Conservation (phyloP, 2,888 invertebrate genomes). For the Rambutsinella grinnellia region DNA sequence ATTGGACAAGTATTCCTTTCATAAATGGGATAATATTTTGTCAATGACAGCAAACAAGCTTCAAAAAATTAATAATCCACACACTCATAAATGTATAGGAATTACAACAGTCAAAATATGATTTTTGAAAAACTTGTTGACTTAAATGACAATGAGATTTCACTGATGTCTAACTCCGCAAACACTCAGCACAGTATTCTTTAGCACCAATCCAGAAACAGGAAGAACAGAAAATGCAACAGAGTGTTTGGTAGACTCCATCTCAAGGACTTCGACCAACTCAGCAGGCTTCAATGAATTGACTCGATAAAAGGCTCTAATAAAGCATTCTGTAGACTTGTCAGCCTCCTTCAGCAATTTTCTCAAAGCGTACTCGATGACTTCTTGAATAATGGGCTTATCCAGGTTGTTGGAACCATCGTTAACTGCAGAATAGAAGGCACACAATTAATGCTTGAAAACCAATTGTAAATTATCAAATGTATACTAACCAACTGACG, state of each 20-base stretch:
- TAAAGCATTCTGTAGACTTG: slow-evolving; percentile 76
- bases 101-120: not conserved
- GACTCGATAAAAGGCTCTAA: slow-evolving; percentile 84
- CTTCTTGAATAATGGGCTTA: slow-evolving; percentile 68
- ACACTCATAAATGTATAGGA: not conserved
- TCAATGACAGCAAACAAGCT: not conserved
- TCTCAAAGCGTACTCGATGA: slow-evolving; percentile 72
- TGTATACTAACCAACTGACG: slow-evolving; percentile 77
- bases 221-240: slow-evolving; percentile 84
- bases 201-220: slow-evolving; percentile 83
- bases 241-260: slow-evolving; percentile 68
- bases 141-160: slow-evolving; percentile 51
- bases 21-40: not conserved
- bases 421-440: slow-evolving; percentile 19
- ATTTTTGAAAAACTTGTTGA: too few species aligned
- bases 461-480: not conserved
- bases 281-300: slow-evolving; percentile 71
- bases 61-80: not conserved
- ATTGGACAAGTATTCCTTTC: too few species aligned
- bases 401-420: slow-evolving; percentile 26
- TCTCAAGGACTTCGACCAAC: slow-evolving; percentile 69
- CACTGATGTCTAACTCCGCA: slow-evolving; percentile 84
- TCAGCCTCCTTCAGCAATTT: slow-evolving; percentile 70
- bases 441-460: not conserved
- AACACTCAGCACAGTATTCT: slow-evolving; percentile 85